These are phyloP conservation scores for Colletes collaris DNA, from an alignment of 2,888 invertebrate genomes.

Conservation along the genomic window DNA sequence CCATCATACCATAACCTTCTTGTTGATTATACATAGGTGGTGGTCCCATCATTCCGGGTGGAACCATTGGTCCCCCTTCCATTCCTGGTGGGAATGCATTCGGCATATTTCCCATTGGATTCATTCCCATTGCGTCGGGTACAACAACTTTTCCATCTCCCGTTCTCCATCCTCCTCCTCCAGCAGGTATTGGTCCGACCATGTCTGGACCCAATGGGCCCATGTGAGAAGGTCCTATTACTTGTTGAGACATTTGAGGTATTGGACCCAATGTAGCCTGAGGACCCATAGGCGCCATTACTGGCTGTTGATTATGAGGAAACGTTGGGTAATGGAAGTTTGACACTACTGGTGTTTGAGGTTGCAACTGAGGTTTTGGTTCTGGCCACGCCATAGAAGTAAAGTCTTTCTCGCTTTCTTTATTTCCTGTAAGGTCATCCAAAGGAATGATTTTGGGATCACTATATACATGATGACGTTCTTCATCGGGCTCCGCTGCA, in stretches of 20 bases:
- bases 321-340: conserved; percentile 79
- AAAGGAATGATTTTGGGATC: conserved; percentile 94
- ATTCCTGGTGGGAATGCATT: conserved; percentile 79
- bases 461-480: conserved; percentile 88
- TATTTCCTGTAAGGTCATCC: conserved; percentile 93
- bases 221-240: conserved; percentile 75
- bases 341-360: conserved; percentile 69
- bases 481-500: conserved; percentile 93
- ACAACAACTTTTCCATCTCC: conserved; percentile 84
- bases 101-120: conserved; percentile 78
- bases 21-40: conserved; percentile 79
- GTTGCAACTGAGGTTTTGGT: conserved; percentile 88
- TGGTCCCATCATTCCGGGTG: conserved; percentile 83
- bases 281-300: conserved; percentile 72
- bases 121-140: conserved; percentile 71
- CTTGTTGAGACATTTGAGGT: conserved; percentile 71
- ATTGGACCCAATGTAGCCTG: conserved; percentile 71
- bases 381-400: conserved; percentile 93
- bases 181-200: conserved; percentile 71
- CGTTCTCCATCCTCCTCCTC: conserved; percentile 83
- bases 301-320: conserved; percentile 76
- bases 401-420: conserved; percentile 91
- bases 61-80: conserved; percentile 75
- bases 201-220: conserved; percentile 83
- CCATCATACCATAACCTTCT: conserved; percentile 80